Evolutionary conservation across 64 coral and sea anemone genomes (phyloP), one percentile per base, ranked within the genome.

Genomic region (Orbicella faveolata): DNA sequence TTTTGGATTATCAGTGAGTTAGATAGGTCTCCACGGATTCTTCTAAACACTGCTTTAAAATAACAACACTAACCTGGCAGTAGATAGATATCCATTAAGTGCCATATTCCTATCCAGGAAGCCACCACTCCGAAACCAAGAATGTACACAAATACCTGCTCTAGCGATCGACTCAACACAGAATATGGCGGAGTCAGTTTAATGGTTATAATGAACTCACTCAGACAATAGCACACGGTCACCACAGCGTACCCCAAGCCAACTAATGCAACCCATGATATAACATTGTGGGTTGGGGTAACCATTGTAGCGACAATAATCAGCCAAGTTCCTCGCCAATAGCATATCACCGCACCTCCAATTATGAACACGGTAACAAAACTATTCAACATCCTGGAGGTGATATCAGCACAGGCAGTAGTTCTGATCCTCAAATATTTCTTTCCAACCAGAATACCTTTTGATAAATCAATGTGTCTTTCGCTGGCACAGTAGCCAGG

Each of bases 301-400:
- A 41, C 18, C 5, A 92, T 17, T 73, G n/a, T 70, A 13, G 17
- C n/a, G 68, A 74, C 2, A 12, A 87, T 26, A 26, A 37, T 72
- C 1, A 69, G 66, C 90, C 90, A 92, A 14, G 90, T 92, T 39
- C 83, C 83, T 73, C 90, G 84, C 90, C 90, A 92, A n/a, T 87
- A 92, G 21, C 61, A 36, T 26, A 92, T 66, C 13, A 92, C 74
- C 23, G n/a, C 66, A 9, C 34, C 37, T 14, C 90, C 81, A 21
- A 80, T 79, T 1, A 92, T 21, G 2, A 79, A 79, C 33, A 92
- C 90, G 2, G 83, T 92, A 7, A 87, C 0, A 33, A 92, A 69
- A 51, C 35, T 36, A 26, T 81, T 91, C 0, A 74, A 6, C 35
- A 89, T 64, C 54, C 55, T 78, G 6, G 74, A 23, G 34, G 20